Conservation (phyloP, 2,797 vertebrate species). For the Sciurus carolinensis region DNA sequence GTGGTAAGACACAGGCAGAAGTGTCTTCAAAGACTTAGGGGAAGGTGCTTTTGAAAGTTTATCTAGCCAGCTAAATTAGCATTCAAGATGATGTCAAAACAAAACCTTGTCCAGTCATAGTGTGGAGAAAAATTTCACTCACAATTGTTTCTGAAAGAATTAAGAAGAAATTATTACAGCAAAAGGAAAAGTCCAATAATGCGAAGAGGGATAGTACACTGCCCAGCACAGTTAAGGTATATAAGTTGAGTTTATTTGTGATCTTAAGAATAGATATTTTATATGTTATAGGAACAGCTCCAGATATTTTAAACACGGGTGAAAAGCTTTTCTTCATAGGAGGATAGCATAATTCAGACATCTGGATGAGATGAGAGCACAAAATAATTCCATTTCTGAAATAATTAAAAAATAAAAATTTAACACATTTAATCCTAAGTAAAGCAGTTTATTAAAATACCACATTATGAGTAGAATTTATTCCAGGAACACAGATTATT, state of each 20-base stretch:
- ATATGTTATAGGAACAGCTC: neutral
- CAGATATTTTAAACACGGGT: neutral
- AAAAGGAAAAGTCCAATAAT: neutral
- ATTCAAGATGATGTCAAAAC: neutral
- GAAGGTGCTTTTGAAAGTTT: constrained; percentile 8
- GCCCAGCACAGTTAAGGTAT: neutral
- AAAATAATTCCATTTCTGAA: constrained; percentile 64
- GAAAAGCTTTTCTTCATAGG: neutral
- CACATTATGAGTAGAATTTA: neutral
- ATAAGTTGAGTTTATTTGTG: neutral
- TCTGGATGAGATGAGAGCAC: neutral
- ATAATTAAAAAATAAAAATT: constrained; percentile 30
- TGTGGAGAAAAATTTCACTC: neutral
- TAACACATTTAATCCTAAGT: constrained; percentile 16
- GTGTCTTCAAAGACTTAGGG: neutral
- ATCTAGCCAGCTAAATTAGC: neutral
- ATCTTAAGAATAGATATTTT: neutral
- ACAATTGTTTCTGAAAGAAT: constrained; percentile 36
- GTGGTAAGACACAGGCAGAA: neutral
- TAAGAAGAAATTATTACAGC: constrained; percentile 18
- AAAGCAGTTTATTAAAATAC: constrained; percentile 50
- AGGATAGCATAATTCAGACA: neutral
- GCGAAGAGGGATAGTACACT: neutral
- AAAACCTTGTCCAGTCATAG: neutral
- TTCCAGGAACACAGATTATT: constrained; percentile 16